Evolutionary conservation across 2,888 invertebrate species (phyloP).

Genomic region (Leptinotarsa haldemani): DNA sequence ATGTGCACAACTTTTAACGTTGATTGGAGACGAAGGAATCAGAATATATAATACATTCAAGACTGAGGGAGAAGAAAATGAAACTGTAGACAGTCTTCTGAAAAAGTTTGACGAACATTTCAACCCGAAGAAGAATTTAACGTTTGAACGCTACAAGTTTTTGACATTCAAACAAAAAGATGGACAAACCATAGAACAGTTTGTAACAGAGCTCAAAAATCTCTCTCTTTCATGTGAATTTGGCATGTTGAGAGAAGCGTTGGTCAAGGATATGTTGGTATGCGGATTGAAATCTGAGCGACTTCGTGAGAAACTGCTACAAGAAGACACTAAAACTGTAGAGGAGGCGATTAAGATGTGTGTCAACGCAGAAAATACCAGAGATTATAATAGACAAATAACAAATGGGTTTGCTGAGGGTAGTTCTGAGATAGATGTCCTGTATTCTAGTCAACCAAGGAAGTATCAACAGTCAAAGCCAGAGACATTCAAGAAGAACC

Average conservation of each 20-base stretch:
- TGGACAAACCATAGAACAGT: slow-evolving; percentile 38
- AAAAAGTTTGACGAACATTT: slow-evolving; percentile 35
- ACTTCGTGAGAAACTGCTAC: slow-evolving; percentile 39
- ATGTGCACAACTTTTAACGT: no score
- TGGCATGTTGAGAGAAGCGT: slow-evolving; percentile 29
- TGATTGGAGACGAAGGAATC: slow-evolving; percentile 33
- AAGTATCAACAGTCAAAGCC: slow-evolving; percentile 14
- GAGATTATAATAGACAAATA: slow-evolving; percentile 22
- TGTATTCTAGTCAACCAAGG: neutral
- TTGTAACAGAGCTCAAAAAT: slow-evolving; percentile 40
- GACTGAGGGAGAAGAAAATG: slow-evolving; percentile 1
- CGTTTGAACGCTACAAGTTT: slow-evolving; percentile 40
- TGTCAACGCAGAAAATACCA: slow-evolving; percentile 37
- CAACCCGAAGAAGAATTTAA: slow-evolving; percentile 38
- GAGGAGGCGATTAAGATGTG: slow-evolving; percentile 41
- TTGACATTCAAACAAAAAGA: slow-evolving; percentile 39
- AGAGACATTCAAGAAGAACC: slow-evolving; percentile 16
- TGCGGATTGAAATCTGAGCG: slow-evolving; percentile 35
- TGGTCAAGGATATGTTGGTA: slow-evolving; percentile 34
- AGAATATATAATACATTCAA: slow-evolving; percentile 32
- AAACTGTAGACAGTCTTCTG: slow-evolving; percentile 27
- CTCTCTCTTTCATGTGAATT: slow-evolving; percentile 37
- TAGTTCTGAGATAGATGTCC: neutral
- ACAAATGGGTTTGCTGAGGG: neutral
- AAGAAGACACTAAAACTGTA: slow-evolving; percentile 37